Evolutionary conservation across 2,888 invertebrate genomes (phyloP), one percentile per base, ranked within the genome.

Genomic region (Branchipolynoe longqiensis): DNA sequence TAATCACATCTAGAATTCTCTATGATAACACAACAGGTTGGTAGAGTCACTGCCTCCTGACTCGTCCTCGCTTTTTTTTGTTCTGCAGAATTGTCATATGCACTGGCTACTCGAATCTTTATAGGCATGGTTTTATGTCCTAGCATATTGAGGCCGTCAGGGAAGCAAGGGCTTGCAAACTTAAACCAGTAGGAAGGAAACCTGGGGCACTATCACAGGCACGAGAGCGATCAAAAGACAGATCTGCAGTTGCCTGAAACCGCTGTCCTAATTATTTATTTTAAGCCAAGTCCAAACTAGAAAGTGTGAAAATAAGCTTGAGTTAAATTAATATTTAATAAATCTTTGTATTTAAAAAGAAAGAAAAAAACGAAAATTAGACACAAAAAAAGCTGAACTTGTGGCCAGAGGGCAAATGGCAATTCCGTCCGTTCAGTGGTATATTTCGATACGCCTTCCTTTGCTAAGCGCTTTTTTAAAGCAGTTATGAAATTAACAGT

Each of bases 1-100:
- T 94, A 90, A 94, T 94, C 89, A 93, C 94, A 83, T 93, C 94
- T 87, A 92, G 94, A 91, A 94, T 94, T 90, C 92, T 94, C 89
- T 93, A 92, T 92, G 94, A 94, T 91, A 92, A 92, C 90, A 92
- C 90, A 86, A 93, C 93, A 92, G 94, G 93, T 93, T 58, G 85
- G 86, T 87, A 74, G 58, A 31, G 56, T 74, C 81, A 59, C 83
- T 83, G 83, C 83, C 62, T 83, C 78, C 78, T 78, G 78, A 78
- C 83, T 83, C 56, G 28, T 59, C 64, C 83, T 83, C 83, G 41
- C 62, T 83, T 41, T 64, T 83, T 41, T 64, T 31, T 56, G 62
- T 41, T 58, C 40, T 31, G 83, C 83, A 64, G 83, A 78, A 78
- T 78, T 78, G 78, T 78, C 78, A 78, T 78, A 78, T 78, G 78